Base-by-base conservation (phyloP, 2,797 vertebrate species). In the Karalla daura region DNA sequence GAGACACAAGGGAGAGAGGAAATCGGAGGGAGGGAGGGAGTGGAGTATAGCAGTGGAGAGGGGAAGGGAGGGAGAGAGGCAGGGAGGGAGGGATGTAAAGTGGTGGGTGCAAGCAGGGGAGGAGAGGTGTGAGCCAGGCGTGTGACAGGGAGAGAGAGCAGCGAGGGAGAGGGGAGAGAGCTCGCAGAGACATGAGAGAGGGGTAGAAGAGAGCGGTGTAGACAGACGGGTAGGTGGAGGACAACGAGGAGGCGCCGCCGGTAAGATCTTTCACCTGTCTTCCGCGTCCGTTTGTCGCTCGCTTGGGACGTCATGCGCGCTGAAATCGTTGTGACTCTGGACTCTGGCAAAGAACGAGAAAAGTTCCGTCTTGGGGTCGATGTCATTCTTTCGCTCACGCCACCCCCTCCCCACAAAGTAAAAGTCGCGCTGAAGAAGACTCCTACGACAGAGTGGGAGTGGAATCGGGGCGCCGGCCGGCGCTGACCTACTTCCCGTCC, bases 191-290 rank as follows among this genome's bases (percentile, higher is more conserved):
- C 43, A 81, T 60, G 43, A 76, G 52, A 64, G 63, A 79, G 41
- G n/a, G n/a, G n/a, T n/a, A n/a, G n/a, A n/a, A 75, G 63, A 71
- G 56, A 73, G 47, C 49, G 40, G 64, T 55, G 66, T 63, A 82
- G 71, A 69, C 52, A 81, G 39, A 67, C 45, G 64, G 59, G 66
- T 63, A 82, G 71, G 66, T 55, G 80, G 39, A 67, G 49, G 73
- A 83, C 56, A 79, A 49, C 73, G 72, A 66, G 50, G 51, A 63
- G 28, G 63, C 67, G 55, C 58, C 21, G 65, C 74, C 63, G 90
- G 91, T 93, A 89, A 92, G 90, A 84, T 56, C 17, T 54, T 75
- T 88, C 10, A 61, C 47, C 69, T 73, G n/a, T n/a, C n/a, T n/a
- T n/a, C n/a, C n/a, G n/a, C n/a, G n/a, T n/a, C n/a, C n/a, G n/a